Conservation (phyloP, 2,797 vertebrate species). For the Megalops cyprinoides region DNA sequence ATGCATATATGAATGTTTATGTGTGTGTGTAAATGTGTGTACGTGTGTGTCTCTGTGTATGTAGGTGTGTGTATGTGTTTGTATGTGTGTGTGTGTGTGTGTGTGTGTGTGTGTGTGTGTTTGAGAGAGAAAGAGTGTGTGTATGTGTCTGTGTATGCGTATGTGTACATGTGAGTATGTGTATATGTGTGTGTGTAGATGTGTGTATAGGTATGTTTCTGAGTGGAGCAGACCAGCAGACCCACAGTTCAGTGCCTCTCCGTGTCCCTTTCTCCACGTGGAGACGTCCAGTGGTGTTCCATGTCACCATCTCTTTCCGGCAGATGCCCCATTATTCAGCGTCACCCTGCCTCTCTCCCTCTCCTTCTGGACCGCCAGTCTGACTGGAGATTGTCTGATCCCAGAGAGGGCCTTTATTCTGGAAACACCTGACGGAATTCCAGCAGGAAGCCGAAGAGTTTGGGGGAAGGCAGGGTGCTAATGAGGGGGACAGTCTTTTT, state of each 20-base stretch:
- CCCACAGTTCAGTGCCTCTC: not conserved
- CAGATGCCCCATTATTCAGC: slow-evolving; percentile 20
- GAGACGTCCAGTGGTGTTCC: not conserved
- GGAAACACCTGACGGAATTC: not conserved
- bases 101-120: too few species aligned
- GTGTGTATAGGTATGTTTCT: too few species aligned
- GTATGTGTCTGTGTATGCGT: too few species aligned
- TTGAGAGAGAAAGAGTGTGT: not conserved
- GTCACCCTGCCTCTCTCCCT: not conserved
- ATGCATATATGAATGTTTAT: too few species aligned
- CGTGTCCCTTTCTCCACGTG: not conserved
- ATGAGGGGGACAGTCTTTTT: not conserved
- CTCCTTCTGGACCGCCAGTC: not conserved
- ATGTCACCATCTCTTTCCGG: slow-evolving; percentile 7
- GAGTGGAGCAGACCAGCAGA: too few species aligned
- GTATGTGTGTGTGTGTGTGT: not conserved
- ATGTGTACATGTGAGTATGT: too few species aligned
- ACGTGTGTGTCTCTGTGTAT: too few species aligned
- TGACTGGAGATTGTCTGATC: not conserved
- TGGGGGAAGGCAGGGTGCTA: not conserved
- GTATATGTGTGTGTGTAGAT: too few species aligned
- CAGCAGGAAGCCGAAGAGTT: not conserved
- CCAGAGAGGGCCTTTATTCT: slow-evolving; percentile 4
- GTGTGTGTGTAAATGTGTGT: too few species aligned
- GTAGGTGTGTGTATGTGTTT: not conserved